Conservation (phyloP, 1,140 invertebrate genomes). For the Atopsyche davidsoni region DNA sequence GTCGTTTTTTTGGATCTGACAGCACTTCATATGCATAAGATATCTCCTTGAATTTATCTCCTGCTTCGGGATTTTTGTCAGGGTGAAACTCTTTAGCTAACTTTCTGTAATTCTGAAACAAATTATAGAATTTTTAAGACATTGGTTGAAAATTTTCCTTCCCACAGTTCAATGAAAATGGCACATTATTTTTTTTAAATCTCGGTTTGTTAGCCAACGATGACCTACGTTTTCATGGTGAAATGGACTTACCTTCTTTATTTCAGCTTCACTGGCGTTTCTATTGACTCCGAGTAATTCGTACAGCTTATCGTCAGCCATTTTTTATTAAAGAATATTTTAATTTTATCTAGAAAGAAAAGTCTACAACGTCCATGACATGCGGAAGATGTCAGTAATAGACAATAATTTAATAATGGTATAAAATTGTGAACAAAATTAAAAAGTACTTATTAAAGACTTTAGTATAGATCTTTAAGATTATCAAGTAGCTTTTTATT, state of each 20-base stretch:
- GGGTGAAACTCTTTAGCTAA: constrained; percentile 84
- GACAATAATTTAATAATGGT: too few species aligned
- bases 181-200: neutral
- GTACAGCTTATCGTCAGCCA: constrained; percentile 76
- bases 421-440: too few species aligned
- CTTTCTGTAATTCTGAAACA: constrained; percentile 70
- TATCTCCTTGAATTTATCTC: constrained; percentile 84
- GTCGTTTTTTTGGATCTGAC: constrained; percentile 63
- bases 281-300: constrained; percentile 72
- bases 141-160: neutral
- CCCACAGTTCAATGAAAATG: neutral
- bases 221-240: constrained; percentile 1
- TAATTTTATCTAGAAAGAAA: too few species aligned
- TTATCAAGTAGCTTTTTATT: too few species aligned
- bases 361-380: too few species aligned
- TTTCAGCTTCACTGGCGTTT: constrained; percentile 71
- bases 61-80: constrained; percentile 78
- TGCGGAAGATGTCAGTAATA: too few species aligned
- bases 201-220: neutral
- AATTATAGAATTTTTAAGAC: constrained; percentile 35
- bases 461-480: too few species aligned
- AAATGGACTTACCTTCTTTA: constrained; percentile 70
- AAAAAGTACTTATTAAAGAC: too few species aligned
- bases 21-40: constrained; percentile 82
- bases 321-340: too few species aligned